A percentile compares a stretch with the other conserved stretches of the same genome.
Conservation (phyloP, 2,888 invertebrate genomes). For the Polyommatus iphigenia region DNA sequence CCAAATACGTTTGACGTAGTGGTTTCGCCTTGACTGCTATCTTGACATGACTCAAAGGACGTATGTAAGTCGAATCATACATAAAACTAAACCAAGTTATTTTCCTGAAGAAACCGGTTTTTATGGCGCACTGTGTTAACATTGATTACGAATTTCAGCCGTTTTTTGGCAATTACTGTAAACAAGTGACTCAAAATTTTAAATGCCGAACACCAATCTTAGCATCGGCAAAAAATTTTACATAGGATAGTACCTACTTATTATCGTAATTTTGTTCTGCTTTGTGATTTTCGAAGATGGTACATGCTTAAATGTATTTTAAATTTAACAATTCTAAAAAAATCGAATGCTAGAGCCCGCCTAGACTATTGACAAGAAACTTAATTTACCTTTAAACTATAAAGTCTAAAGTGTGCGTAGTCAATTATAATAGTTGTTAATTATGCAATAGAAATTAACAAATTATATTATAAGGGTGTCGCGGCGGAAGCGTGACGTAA, state of each 20-base stretch:
- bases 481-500: slow-evolving; percentile 77
- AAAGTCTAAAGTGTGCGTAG: not conserved
- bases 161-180: not conserved
- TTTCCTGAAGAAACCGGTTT: slow-evolving; percentile 2
- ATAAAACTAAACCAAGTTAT: slow-evolving; percentile 4
- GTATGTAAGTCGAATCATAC: slow-evolving; percentile 3
- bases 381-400: too few species aligned
- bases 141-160: not conserved
- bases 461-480: slow-evolving; percentile 67
- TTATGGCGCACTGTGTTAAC: not conserved
- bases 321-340: too few species aligned
- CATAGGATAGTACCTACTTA: not conserved
- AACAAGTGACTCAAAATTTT: not conserved
- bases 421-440: slow-evolving; percentile 55
- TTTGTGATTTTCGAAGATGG: not conserved
- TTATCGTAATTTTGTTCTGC: too few species aligned
- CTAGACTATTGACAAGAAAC: too few species aligned
- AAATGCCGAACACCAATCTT: not conserved
- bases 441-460: slow-evolving; percentile 71
- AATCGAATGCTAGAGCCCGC: too few species aligned
- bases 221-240: not conserved
- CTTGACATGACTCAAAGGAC: slow-evolving; percentile 9
- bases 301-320: too few species aligned
- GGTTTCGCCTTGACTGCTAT: not conserved
- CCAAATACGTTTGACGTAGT: not conserved